Base-by-base conservation (phyloP, 2,113 vertebrate species). In the Varanus salvator region DNA sequence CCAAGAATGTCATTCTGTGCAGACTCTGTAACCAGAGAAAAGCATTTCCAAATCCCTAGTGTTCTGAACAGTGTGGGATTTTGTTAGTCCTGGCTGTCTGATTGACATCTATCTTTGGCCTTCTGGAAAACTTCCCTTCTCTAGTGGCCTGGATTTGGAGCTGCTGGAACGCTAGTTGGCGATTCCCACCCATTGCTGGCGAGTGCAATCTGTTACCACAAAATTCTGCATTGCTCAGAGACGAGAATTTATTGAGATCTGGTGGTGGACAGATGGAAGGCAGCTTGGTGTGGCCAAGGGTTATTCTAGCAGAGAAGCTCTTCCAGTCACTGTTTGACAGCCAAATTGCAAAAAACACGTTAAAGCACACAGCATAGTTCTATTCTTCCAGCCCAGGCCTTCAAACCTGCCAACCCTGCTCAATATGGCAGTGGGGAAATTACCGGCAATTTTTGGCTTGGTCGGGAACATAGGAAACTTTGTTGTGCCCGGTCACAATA, bases 1-100 rank as follows among this genome's bases (percentile, higher is more conserved):
- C 15, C 80, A 87, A 77, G 93, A 89, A 87, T 54, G 34, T 71
- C 90, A 1, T 81, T 90, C 31, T 11, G 87, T 77, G 81, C 90
- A 90, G n/a, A n/a, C 57, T 29, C 74, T 76, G 60, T 57, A 74
- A 52, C 64, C 88, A 38, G 1, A 84, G 72, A 86, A 90, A 48
- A 27, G 72, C n/a, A 0, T 6, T 44, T 90, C 52, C 80, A 69
- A 87, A 54, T 14, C 75, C 38, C 68, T 86, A 19, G 2, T 38
- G 19, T 64, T 64, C 85, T 48, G 57, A 15, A 89, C 4, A 77
- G 78, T 72, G 80, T 81, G 27, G 48, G 76, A n/a, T 69, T 87
- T 44, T n/a, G n/a, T 84, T 90, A 52, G 57, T 89, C 38, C 80
- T 89, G 31, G 72, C 72, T 7, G 80, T 48, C 52, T 14, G 4